Base-by-base conservation (phyloP, 1,140 invertebrate genomes). In the Andricus grossulariae region DNA sequence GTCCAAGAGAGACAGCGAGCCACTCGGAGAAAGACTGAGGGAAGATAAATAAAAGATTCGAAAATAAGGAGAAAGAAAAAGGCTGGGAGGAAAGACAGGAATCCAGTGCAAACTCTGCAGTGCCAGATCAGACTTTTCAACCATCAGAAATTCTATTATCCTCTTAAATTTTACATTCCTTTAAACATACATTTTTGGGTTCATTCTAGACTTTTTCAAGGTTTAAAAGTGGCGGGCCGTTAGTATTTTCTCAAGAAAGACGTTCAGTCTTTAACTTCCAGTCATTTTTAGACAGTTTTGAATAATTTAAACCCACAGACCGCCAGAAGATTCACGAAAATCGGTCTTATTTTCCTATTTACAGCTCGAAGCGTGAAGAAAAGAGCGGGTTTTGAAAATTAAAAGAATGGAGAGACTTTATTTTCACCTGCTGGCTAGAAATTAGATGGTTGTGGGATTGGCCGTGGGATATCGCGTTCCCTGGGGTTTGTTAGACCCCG, bases 401-500 rank as follows among this genome's bases (percentile, higher is more conserved):
- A 10, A 45, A 66, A 66, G 25, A 39, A 15, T 25, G n/a, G 76
- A 66, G 79, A 74, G 74, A 78, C 75, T 76, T 77, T 60, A 78
- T 80, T 82, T 78, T 79, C 81, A 82, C 78, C 81, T 80, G 78
- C 81, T 77, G 74, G 77, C 76, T 60, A 70, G 75, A 51, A 52
- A 51, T 72, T 52, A 51, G 73, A 52, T 49, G 52, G 19, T 70
- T 75, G 77, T 72, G 74, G 76, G 76, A 82, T 80, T 87, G 85
- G 85, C 80, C 86, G 84, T 86, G 83, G 83, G 83, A 88, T 84
- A 88, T 87, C 81, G 86, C 83, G 86, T 87, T 88, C 85, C 85
- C 86, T 83, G 73, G 87, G 85, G 87, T 85, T 85, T 84, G 86
- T 84, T 80, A 85, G 85, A 88, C 80, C 82, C 79, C 75, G 74